Percentiles rank a stretch among this genome's conserved stretches.
phyloP scores from a whole-genome alignment of 2,888 invertebrate species.

The Hartigia nigra region DNA sequence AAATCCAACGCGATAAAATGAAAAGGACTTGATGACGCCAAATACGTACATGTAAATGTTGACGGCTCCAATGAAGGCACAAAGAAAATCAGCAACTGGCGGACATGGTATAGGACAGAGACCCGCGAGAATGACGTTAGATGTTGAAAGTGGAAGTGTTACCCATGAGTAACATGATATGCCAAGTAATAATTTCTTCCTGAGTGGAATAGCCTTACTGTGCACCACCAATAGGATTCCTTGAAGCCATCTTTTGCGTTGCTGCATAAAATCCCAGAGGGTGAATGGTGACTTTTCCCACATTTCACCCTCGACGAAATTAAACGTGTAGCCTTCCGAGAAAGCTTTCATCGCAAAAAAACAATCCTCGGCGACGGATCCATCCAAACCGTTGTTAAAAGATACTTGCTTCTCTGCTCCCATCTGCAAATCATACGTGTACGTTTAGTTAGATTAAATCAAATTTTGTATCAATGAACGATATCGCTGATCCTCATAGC shows the following conservation, averaged over 20 bases:
- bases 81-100: slow-evolving; percentile 83
- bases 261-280: slow-evolving; percentile 94
- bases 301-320: slow-evolving; percentile 98
- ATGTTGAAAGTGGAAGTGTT: slow-evolving; percentile 91
- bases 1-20: slow-evolving; percentile 86
- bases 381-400: slow-evolving; percentile 96
- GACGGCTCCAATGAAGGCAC: slow-evolving; percentile 92
- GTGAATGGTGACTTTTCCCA: slow-evolving; percentile 98
- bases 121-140: slow-evolving; percentile 86
- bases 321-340: slow-evolving; percentile 89
- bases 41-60: slow-evolving; percentile 98
- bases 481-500: background rate
- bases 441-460: background rate
- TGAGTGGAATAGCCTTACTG: slow-evolving; percentile 83
- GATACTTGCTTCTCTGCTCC: slow-evolving; percentile 91
- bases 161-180: slow-evolving; percentile 97
- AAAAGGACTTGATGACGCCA: slow-evolving; percentile 96
- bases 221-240: slow-evolving; percentile 91
- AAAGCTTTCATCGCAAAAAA: slow-evolving; percentile 97
- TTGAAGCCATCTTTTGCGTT: slow-evolving; percentile 95
- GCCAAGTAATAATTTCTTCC: slow-evolving; percentile 83
- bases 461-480: background rate
- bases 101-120: slow-evolving; percentile 90
- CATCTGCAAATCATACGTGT: slow-evolving; percentile 70
- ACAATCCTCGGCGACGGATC: slow-evolving; percentile 98